A percentile compares a stretch with the other conserved stretches of the same genome.
Evolutionary conservation across 2,888 invertebrate species (phyloP).

Genomic region (Amblyteles armatorius): DNA sequence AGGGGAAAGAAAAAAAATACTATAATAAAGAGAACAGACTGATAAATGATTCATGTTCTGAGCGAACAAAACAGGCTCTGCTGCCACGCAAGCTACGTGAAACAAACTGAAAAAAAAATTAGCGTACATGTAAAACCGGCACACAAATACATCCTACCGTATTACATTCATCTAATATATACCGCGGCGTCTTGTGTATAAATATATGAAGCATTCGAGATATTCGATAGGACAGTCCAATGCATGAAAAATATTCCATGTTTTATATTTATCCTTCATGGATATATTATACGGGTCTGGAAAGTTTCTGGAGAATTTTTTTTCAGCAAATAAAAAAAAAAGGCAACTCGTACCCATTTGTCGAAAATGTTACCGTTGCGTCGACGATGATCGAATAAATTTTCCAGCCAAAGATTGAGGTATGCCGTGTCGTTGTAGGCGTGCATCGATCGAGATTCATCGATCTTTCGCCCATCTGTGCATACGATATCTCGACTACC

Average conservation of each 20-base stretch:
- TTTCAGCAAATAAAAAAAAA: slow-evolving; percentile 43
- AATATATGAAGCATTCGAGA: slow-evolving; percentile 28
- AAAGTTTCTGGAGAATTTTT: slow-evolving; percentile 47
- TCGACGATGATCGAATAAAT: slow-evolving; percentile 30
- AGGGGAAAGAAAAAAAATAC: slow-evolving; percentile 23
- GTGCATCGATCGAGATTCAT: slow-evolving; percentile 10
- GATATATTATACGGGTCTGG: slow-evolving; percentile 52
- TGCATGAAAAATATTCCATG: slow-evolving; percentile 49
- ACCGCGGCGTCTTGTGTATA: slow-evolving; percentile 15
- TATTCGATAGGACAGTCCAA: slow-evolving; percentile 20
- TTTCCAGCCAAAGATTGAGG: slow-evolving; percentile 6
- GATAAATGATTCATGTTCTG: slow-evolving; percentile 82
- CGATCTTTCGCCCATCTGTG: slow-evolving; percentile 1
- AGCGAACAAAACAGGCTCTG: slow-evolving; percentile 35
- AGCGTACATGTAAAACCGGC: slow-evolving; percentile 32
- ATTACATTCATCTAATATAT: slow-evolving; percentile 16
- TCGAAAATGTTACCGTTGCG: slow-evolving; percentile 14
- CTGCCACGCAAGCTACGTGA: slow-evolving; percentile 72
- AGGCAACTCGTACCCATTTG: slow-evolving; percentile 45
- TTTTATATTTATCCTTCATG: slow-evolving; percentile 60
- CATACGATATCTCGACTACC: slow-evolving; percentile 19
- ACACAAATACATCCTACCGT: slow-evolving; percentile 12
- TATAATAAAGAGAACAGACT: slow-evolving; percentile 75
- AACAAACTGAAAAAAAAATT: slow-evolving; percentile 74
- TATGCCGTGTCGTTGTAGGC: not conserved